Base-by-base conservation (phyloP, 1,140 invertebrate species). In the Drosophila ananassae region DNA sequence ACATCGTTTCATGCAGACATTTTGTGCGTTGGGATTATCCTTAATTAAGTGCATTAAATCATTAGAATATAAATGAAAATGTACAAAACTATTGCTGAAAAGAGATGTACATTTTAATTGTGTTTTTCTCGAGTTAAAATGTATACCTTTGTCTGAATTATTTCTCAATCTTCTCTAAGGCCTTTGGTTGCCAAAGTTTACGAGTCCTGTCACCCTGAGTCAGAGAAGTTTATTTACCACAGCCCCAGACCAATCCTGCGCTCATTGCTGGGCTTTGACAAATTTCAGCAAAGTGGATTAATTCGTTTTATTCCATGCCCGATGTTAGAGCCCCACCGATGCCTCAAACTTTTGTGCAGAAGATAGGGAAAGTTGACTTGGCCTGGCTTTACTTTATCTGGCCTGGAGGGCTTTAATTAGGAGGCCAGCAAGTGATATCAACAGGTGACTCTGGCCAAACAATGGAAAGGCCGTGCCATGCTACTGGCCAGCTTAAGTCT, bases 261-360 rank as follows among this genome's bases (percentile, higher is more conserved):
- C n/a, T 12, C 25, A 5, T 39, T n/a, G 30, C 53, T 56, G 3
- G 59, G 53, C 72, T 79, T 85, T 83, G 80, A 84, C 81, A 73
- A 84, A 84, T 80, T 83, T 77, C 66, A 69, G 73, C 55, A 56
- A 64, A 80, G 77, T 84, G 77, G 81, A 84, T 84, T 84, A 85
- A 84, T 84, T 84, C 79, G 75, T 85, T 80, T 85, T 12, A 77
- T 68, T 73, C 50, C 46, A 46, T 37, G 44, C 24, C 62, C 54
- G 44, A 50, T 68, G 47, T 46, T 22, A 34, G 54, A 58, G 66
- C 55, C 61, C 39, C 60, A 39, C 13, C 13, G 57, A 59, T 60
- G n/a, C 39, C 24, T 24, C 50, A 48, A 85, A 85, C 34, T 77
- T 84, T 87, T 37, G 56, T 41, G 12, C 37, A 48, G 69, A 57